Evolutionary conservation across 2,797 vertebrate genomes (phyloP).

Genomic region (Sparus aurata): DNA sequence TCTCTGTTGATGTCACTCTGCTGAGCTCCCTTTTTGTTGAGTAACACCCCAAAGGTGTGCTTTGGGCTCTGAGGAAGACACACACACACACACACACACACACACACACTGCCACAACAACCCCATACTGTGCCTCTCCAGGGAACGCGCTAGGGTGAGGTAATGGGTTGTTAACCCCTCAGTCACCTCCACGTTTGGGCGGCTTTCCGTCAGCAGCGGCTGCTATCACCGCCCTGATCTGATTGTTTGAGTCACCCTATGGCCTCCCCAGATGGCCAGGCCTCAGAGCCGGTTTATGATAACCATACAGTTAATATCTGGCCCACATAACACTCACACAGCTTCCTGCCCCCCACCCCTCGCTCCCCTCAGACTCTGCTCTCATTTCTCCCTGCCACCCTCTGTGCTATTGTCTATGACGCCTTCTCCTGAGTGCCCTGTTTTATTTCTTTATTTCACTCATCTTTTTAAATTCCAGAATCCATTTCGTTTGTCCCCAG

Average conservation of each 20-base stretch:
- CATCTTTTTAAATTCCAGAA: conserved; percentile 80
- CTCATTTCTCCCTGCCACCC: conserved; percentile 75
- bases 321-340: conserved; percentile 61
- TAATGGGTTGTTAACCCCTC: conserved; percentile 74
- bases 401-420: conserved; percentile 76
- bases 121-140: conserved; percentile 34
- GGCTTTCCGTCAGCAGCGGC: conserved; percentile 40
- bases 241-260: conserved; percentile 72
- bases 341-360: not conserved
- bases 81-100: conserved; percentile 27
- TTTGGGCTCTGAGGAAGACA: conserved; percentile 48
- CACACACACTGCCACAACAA: conserved; percentile 26
- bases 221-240: conserved; percentile 56
- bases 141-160: conserved; percentile 56
- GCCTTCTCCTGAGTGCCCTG: conserved; percentile 62
- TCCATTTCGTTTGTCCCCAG: conserved; percentile 78
- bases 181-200: conserved; percentile 49
- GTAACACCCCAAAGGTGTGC: conserved; percentile 70
- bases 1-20: conserved; percentile 65
- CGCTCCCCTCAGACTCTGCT: conserved; percentile 58
- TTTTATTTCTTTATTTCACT: conserved; percentile 80
- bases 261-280: conserved; percentile 66
- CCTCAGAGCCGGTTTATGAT: conserved; percentile 65
- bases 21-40: conserved; percentile 70
- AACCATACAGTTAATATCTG: conserved; percentile 76